These are phyloP conservation scores for Microctonus hyperodae DNA, from an alignment of 2,888 invertebrate genomes.

Conservation along the genomic window DNA sequence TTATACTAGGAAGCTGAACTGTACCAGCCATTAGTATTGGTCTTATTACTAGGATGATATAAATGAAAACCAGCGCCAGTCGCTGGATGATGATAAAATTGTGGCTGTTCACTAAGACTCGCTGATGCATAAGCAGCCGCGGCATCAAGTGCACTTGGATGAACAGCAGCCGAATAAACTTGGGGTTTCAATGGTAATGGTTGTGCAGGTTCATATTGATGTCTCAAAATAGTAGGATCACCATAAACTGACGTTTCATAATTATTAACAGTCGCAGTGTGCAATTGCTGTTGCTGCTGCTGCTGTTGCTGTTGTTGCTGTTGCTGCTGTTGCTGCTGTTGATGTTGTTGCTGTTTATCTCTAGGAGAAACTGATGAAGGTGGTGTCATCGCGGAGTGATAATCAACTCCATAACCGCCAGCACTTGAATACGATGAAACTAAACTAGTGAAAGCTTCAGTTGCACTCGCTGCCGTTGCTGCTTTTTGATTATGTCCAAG, in stretches of 20 bases:
- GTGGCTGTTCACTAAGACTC: conserved; percentile 77
- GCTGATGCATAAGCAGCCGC: conserved; percentile 71
- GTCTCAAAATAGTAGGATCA: conserved; percentile 61
- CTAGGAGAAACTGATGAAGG: conserved; percentile 96
- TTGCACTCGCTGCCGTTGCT: conserved; percentile 49
- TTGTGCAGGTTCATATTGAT: conserved; percentile 68
- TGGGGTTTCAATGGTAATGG: conserved; percentile 88
- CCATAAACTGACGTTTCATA: conserved; percentile 68
- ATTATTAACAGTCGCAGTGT: conserved; percentile 68
- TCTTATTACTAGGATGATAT: conserved; percentile 79
- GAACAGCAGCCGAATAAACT: conserved; percentile 74
- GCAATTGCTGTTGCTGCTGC: conserved; percentile 55
- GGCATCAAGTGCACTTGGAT: conserved; percentile 66
- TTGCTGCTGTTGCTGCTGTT: conserved; percentile 64
- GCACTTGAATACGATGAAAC: conserved; percentile 67
- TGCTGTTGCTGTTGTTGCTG: conserved; percentile 58
- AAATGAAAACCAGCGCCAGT: conserved; percentile 83
- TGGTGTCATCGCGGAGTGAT: conserved; percentile 95
- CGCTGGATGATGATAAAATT: conserved; percentile 81
- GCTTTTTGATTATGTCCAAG: conserved; percentile 61
- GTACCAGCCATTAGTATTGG: conserved; percentile 80
- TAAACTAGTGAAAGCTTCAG: conserved; percentile 69
- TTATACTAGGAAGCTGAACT: conserved; percentile 76
- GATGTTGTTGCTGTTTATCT: conserved; percentile 78
- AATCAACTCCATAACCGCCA: conserved; percentile 75